A percentile compares a stretch with the other conserved stretches of the same genome.
Conservation (phyloP, 1,140 invertebrate genomes). For the Battus philenor region DNA sequence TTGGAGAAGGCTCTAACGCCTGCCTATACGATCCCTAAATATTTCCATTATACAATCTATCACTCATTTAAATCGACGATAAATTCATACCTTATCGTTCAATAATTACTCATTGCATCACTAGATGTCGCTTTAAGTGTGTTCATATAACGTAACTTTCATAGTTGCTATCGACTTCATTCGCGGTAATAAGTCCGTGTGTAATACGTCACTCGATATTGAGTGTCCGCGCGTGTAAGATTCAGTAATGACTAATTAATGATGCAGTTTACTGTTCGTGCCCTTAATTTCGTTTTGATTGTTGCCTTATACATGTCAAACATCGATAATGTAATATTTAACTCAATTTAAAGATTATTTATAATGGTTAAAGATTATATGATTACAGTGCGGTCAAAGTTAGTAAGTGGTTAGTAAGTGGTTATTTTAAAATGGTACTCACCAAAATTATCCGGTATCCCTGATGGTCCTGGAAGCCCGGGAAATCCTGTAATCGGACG, state of each 20-base stretch:
- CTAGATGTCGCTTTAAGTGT: too few species aligned
- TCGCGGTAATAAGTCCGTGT: too few species aligned
- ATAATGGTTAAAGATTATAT: too few species aligned
- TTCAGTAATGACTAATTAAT: conserved; percentile 64
- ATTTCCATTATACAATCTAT: too few species aligned
- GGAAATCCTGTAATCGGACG: conserved; percentile 49
- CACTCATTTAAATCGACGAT: too few species aligned
- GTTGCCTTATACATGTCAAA: neutral
- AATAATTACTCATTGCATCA: too few species aligned
- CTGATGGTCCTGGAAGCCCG: conserved; percentile 87
- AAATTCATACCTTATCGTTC: too few species aligned
- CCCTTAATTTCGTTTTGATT: conserved; percentile 28
- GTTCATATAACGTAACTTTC: conserved; percentile 51
- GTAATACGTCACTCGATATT: conserved; percentile 44
- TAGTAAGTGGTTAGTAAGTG: too few species aligned
- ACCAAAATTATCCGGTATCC: conserved; percentile 90
- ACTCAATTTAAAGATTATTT: too few species aligned
- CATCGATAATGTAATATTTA: conserved; percentile 27
- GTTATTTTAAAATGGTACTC: conserved; percentile 77
- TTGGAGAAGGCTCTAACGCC: too few species aligned
- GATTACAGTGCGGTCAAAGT: too few species aligned
- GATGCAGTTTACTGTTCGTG: conserved; percentile 29
- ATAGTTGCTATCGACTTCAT: conserved; percentile 43
- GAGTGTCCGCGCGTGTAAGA: conserved; percentile 57
- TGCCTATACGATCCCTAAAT: too few species aligned